These are phyloP conservation scores for Eurypyga helias DNA, from an alignment of 2,113 vertebrate genomes.

Conservation along the genomic window DNA sequence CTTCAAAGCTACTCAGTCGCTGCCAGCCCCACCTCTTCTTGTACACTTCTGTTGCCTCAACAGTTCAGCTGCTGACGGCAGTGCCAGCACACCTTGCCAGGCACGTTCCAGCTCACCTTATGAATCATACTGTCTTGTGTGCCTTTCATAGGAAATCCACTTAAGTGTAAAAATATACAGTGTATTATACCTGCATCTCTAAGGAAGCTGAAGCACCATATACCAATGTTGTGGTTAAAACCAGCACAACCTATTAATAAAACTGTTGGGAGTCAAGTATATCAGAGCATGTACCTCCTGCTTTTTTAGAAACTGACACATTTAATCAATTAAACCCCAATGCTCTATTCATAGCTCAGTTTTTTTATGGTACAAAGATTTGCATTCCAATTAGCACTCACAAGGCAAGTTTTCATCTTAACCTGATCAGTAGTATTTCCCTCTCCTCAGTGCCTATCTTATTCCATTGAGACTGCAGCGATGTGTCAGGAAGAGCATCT, in stretches of 20 bases:
- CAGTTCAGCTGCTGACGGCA: neutral
- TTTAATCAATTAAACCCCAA: constrained; percentile 60
- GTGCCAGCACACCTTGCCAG: neutral
- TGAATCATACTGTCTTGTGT: neutral
- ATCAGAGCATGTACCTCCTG: neutral
- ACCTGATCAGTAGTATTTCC: constrained; percentile 20
- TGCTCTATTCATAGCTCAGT: constrained; percentile 48
- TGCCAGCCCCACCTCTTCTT: neutral
- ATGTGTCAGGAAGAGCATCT: constrained; percentile 58
- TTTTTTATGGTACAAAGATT: constrained; percentile 65
- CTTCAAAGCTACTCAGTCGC: neutral
- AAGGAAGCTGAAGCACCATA: neutral
- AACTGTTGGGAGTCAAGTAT: constrained; percentile 2
- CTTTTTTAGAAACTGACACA: constrained; percentile 46
- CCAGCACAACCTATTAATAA: neutral
- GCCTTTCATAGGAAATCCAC: neutral
- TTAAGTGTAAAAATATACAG: neutral
- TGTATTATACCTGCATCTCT: neutral
- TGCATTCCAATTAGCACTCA: constrained; percentile 58
- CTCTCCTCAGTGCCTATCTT: constrained; percentile 25
- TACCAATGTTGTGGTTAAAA: neutral
- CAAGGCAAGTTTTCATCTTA: constrained; percentile 43
- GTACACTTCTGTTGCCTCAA: neutral
- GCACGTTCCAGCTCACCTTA: neutral
- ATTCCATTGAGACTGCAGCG: constrained; percentile 39